Evolutionary conservation across 2,888 invertebrate species (phyloP).

Genomic region (Ichneumon xanthorius): DNA sequence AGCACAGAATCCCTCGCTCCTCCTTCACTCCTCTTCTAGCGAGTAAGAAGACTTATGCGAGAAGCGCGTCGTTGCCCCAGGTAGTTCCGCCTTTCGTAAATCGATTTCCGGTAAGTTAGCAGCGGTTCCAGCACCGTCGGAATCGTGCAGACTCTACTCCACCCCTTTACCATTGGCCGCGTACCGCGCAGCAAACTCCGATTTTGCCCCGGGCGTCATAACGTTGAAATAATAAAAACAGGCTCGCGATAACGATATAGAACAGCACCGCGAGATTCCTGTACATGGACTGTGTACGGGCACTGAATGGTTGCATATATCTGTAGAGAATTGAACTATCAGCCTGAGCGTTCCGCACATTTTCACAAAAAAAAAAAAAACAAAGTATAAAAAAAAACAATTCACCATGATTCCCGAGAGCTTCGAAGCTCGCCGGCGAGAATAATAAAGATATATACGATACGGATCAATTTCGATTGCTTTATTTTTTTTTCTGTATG

Average conservation of each 20-base stretch:
- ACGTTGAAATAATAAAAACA: conserved; percentile 63
- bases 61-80: conserved; percentile 64
- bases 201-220: conserved; percentile 55
- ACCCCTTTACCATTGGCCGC: conserved; percentile 13
- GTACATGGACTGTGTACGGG: not conserved
- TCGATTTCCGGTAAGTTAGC: conserved; percentile 68
- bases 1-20: conserved; percentile 2
- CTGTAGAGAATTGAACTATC: conserved; percentile 1
- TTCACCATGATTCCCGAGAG: not conserved
- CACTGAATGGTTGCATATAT: not conserved
- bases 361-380: not conserved
- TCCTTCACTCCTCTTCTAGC: conserved; percentile 13
- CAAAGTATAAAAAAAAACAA: not conserved
- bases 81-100: conserved; percentile 66
- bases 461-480: not conserved
- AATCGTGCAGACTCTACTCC: conserved; percentile 42
- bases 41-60: conserved; percentile 54
- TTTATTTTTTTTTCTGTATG: not conserved
- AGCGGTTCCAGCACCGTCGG: conserved; percentile 30
- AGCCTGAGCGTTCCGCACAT: conserved; percentile 19
- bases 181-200: conserved; percentile 22
- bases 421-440: not conserved
- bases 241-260: conserved; percentile 51
- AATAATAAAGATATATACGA: conserved; percentile 27
- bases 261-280: conserved; percentile 40